Conservation (phyloP, 2,797 vertebrate genomes). For the Scolopax rusticola region DNA sequence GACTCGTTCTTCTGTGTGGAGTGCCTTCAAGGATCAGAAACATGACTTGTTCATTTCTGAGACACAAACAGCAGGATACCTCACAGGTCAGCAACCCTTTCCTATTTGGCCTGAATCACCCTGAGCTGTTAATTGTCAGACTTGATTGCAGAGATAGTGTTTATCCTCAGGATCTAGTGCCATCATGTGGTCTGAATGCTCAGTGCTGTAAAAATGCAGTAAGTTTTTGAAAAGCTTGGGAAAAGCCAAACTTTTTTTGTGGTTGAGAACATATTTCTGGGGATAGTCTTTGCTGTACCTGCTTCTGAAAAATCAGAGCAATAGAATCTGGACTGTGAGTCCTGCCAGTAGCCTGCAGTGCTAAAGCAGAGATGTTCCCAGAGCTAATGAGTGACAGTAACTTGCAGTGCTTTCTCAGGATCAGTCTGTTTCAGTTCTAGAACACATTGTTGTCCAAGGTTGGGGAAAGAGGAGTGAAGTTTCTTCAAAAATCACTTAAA, state of each 20-base stretch:
- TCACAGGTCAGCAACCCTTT: constrained; percentile 87
- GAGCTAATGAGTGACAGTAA: not conserved
- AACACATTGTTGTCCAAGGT: not conserved
- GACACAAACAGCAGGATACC: constrained; percentile 95
- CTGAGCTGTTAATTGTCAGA: not conserved
- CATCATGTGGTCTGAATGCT: not conserved
- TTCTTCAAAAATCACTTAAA: not conserved
- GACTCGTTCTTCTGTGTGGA: constrained; percentile 95
- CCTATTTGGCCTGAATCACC: not conserved
- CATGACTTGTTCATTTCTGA: constrained; percentile 99
- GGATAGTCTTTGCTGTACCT: not conserved
- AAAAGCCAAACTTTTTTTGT: not conserved
- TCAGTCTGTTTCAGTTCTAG: not conserved
- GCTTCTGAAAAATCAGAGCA: not conserved
- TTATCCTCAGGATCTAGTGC: not conserved
- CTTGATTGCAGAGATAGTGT: not conserved
- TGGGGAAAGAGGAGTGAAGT: not conserved
- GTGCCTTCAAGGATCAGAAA: constrained; percentile 99
- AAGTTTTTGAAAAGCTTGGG: not conserved
- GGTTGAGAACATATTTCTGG: not conserved
- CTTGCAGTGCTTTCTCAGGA: not conserved
- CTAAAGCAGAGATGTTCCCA: not conserved
- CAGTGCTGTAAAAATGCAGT: not conserved
- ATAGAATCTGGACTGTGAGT: not conserved
- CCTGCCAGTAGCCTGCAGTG: not conserved